Evolutionary conservation across 1,140 invertebrate genomes (phyloP).

Genomic region (Drosophila lowei): DNA sequence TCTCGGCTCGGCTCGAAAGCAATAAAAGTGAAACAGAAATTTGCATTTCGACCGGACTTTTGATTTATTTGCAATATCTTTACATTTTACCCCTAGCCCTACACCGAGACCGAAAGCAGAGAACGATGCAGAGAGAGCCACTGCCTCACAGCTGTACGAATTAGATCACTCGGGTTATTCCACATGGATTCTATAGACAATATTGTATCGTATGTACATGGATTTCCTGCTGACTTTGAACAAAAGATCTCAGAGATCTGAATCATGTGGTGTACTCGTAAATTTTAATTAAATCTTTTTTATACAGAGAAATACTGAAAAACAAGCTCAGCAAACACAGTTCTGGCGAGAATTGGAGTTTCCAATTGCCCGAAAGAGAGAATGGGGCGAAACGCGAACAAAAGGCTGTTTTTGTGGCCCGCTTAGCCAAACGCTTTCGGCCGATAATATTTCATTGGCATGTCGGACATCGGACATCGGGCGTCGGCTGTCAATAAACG

Average conservation of each 20-base stretch:
- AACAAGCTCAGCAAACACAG: constrained; percentile 34
- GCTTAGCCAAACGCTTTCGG: constrained; percentile 37
- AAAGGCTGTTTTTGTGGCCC: constrained; percentile 62
- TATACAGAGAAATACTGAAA: constrained; percentile 24
- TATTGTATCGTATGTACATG: constrained; percentile 2
- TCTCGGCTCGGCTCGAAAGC: not conserved
- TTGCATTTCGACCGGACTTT: constrained; percentile 34
- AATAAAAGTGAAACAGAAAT: constrained; percentile 34
- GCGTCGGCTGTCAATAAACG: constrained; percentile 69
- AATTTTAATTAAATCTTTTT: constrained; percentile 75
- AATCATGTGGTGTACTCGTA: constrained; percentile 55
- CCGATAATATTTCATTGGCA: constrained; percentile 70
- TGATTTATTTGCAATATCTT: constrained; percentile 44
- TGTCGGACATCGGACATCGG: constrained; percentile 66
- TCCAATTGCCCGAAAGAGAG: constrained; percentile 42
- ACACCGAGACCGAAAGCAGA: no score
- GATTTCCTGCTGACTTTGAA: constrained; percentile 68
- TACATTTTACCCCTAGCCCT: constrained; percentile 17
- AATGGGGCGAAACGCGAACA: constrained; percentile 38
- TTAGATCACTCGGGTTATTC: constrained; percentile 80
- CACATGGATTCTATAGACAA: constrained; percentile 6
- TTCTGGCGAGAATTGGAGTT: constrained; percentile 65
- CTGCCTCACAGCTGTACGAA: constrained; percentile 63
- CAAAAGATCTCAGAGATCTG: constrained; percentile 45
- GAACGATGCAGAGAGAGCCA: constrained; percentile 26